phyloP scores from a whole-genome alignment of 35 echinoderm and acorn worm genomes.

The Amphiura filiformis region DNA sequence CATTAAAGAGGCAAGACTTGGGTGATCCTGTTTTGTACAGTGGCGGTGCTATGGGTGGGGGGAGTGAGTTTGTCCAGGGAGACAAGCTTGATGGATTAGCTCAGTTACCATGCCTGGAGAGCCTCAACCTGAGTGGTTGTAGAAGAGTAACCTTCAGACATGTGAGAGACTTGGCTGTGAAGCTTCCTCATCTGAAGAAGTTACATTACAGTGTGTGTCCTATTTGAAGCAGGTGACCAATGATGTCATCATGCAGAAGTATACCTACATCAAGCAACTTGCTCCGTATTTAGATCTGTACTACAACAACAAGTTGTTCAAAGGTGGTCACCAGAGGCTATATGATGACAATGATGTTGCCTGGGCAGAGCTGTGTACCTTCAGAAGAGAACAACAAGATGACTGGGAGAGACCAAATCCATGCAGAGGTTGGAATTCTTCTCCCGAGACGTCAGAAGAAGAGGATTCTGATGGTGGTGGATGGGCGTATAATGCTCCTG shows the following conservation, averaged over 20 bases:
- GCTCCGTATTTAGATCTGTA: not conserved
- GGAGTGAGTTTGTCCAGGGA: not conserved
- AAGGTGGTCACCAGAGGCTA: not conserved
- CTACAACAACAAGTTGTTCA: conserved; percentile 1
- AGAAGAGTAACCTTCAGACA: conserved; percentile 3
- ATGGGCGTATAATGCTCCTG: not conserved
- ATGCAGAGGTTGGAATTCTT: not conserved
- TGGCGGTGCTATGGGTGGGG: too few species aligned
- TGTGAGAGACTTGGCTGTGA: not conserved
- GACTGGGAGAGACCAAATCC: not conserved
- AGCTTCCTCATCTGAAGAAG: not conserved
- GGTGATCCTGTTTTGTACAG: too few species aligned
- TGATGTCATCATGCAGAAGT: not conserved
- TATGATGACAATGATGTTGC: not conserved
- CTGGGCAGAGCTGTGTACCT: not conserved
- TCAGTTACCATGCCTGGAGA: not conserved
- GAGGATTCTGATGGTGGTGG: not conserved
- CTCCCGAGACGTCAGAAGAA: not conserved
- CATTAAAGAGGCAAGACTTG: too few species aligned
- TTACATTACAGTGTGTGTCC: not conserved
- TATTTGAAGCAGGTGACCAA: not conserved
- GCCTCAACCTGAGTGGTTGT: not conserved
- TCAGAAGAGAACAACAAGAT: conserved; percentile 2
- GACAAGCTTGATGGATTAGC: not conserved
- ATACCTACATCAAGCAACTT: not conserved